Evolutionary conservation across 2,888 invertebrate species (phyloP), one percentile per base, ranked within the genome.

Genomic region (Harpagoxenus sublaevis): DNA sequence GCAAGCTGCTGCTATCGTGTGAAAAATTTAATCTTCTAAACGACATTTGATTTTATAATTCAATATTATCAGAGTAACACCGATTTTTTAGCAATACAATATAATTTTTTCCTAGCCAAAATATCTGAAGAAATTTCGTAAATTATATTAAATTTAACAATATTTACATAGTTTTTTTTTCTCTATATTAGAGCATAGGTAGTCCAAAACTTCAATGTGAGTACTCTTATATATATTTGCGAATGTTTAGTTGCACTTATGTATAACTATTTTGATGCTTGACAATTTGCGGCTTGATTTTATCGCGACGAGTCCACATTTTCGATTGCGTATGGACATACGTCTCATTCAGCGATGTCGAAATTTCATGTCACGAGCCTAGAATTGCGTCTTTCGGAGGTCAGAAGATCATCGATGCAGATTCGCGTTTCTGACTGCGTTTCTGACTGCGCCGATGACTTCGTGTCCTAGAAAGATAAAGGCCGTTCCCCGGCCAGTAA

Each of bases 401-500:
- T 91, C 88, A 87, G 82, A 89, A 90, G 89, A 91, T 90, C 90
- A 91, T 91, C 91, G 90, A 87, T 89, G 88, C 84, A 90, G 86
- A 90, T 91, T 39, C 88, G 85, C 48, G 87, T 86, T 83, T 86
- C 87, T 87, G 88, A 78, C 68, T 88, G 88, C 90, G 70, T 86
- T 83, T 86, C 87, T 87, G 88, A 78, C 68, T 88, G 88, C 90
- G 70, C 89, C 91, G 91, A 91, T 91, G 92, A 92, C 91, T 91
- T 78, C 79, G 87, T 91, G 92, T 89, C 91, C 92, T 85, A 91
- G 89, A 91, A 92, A 91, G 92, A 91, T 92, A 91, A 92, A 90
- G 92, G 85, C 91, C 88, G 85, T 90, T 89, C 87, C 89, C 87
- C 84, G 86, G 74, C 79, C 87, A 89, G 84, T 83, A 88, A 91